A percentile compares a stretch with the other conserved stretches of the same genome.
Evolutionary conservation across 2,797 vertebrate species (phyloP).

Genomic region (Lutjanus argentimaculatus): DNA sequence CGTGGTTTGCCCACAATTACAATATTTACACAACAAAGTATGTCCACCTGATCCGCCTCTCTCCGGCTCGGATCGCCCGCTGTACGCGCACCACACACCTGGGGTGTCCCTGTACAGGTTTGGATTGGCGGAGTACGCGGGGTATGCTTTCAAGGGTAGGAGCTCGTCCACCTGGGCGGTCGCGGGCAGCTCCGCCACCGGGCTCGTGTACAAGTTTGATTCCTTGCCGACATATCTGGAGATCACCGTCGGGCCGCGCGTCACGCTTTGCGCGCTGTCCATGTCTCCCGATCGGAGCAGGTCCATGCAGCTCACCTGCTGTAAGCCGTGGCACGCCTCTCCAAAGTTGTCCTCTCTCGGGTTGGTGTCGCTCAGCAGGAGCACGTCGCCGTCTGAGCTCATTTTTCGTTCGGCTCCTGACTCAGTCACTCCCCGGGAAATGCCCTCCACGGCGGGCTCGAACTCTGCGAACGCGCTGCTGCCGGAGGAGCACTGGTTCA

Average conservation of each 20-base stretch:
- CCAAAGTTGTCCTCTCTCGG: conserved; percentile 48
- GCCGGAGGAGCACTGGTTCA: conserved; percentile 41
- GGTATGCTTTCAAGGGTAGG: conserved; percentile 38
- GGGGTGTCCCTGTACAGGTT: conserved; percentile 47
- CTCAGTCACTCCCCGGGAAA: conserved; percentile 29
- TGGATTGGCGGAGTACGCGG: conserved; percentile 28
- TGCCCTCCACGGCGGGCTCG: conserved; percentile 18
- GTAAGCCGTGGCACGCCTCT: conserved; percentile 55
- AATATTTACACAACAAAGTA: conserved; percentile 70
- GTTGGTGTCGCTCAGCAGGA: not conserved
- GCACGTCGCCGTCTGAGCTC: conserved; percentile 16
- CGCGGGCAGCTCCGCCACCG: conserved; percentile 34
- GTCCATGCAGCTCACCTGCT: conserved; percentile 79
- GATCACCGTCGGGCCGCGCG: conserved; percentile 56
- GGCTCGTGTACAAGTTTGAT: conserved; percentile 60
- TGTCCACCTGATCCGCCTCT: conserved; percentile 29
- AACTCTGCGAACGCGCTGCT: conserved; percentile 51
- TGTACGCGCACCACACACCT: conserved; percentile 62
- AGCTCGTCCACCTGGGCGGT: conserved; percentile 46
- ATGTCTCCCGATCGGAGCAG: conserved; percentile 63
- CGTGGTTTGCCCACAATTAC: conserved; percentile 55
- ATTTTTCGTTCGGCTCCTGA: conserved; percentile 20
- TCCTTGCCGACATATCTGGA: conserved; percentile 67
- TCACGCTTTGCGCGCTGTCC: conserved; percentile 50
- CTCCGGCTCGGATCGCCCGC: conserved; percentile 51